These are phyloP conservation scores for Selenia dentaria DNA, from an alignment of 2,888 invertebrate genomes.

Conservation along the genomic window DNA sequence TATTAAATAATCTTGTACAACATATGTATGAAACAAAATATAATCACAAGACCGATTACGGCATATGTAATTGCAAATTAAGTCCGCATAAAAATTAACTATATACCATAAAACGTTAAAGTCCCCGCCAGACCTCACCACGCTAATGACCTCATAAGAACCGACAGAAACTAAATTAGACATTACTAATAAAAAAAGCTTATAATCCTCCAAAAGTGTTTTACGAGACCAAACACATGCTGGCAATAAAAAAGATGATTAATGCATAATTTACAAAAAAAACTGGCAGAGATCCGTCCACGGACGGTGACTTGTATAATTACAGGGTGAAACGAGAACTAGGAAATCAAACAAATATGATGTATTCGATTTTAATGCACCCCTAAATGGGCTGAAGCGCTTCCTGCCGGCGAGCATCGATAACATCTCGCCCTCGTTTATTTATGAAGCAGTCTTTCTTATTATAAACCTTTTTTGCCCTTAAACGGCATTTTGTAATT, in stretches of 20 bases:
- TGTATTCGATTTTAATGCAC: slow-evolving; percentile 85
- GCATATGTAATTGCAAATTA: slow-evolving; percentile 37
- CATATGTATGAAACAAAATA: neutral
- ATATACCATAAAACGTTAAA: slow-evolving; percentile 51
- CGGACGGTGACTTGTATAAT: slow-evolving; percentile 82
- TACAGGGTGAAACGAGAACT: slow-evolving; percentile 82
- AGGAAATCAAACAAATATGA: slow-evolving; percentile 86
- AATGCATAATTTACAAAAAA: slow-evolving; percentile 74
- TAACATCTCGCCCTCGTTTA: slow-evolving; percentile 76
- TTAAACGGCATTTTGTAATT: slow-evolving; percentile 71
- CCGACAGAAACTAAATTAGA: slow-evolving; percentile 74
- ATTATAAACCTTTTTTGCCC: slow-evolving; percentile 36
- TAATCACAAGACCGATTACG: neutral
- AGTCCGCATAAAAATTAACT: slow-evolving; percentile 54
- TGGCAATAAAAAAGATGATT: slow-evolving; percentile 80
- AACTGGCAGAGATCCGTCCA: slow-evolving; percentile 74
- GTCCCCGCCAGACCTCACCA: slow-evolving; percentile 51
- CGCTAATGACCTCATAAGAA: slow-evolving; percentile 75
- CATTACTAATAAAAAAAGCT: slow-evolving; percentile 73
- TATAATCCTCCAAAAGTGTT: slow-evolving; percentile 73
- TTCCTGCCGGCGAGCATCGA: slow-evolving; percentile 74
- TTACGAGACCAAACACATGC: slow-evolving; percentile 79
- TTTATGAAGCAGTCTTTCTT: slow-evolving; percentile 71
- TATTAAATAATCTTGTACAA: no score
- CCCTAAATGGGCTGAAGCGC: slow-evolving; percentile 83